Evolutionary conservation across 2,888 invertebrate species (phyloP), one percentile per base, ranked within the genome.

Genomic region (Megastigmus dorsalis): DNA sequence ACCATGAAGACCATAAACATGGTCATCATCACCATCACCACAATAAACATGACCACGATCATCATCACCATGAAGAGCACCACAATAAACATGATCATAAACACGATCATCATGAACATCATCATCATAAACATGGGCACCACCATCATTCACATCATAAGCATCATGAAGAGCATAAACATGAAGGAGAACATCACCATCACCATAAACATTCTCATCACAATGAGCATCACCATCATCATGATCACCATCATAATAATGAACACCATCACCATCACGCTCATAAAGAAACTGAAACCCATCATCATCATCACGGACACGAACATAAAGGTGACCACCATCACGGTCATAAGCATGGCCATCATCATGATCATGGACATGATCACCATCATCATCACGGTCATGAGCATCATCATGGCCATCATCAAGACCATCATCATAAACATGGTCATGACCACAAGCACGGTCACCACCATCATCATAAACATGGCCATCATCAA

Each of bases 141-240:
- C 67, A 76, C 7, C 76, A 76, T 54, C 68, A 73, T 50, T 73
- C 72, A 0, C 69, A 76, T 15, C 76, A 76, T 10, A 76, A 76
- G 7, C 76, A 76, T 60, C 68, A 76, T 6, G 76, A 76, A 69
- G 65, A 72, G 7, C 76, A 76, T 43, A 69, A 76, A 26, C 76
- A 76, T 45, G 65, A 73, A 33, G 69, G 66, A 15, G 76, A 73
- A n/a, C 76, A 76, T 33, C 76, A 76, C n/a, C 76, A 76, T 18
- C 76, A 76, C 9, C 76, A 76, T 20, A 76, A 76, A 48, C 76
- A 76, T 36, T 6, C 45, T 10, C 76, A 76, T 54, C 52, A 73
- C 9, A 76, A 76, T 33, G 76, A 76, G 38, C 76, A 76, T 26
- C 76, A 76, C 41, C 76, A 76, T 30, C 76, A 76, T 66, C 76